Percentiles rank a stretch among this genome's conserved stretches.
phyloP scores from a whole-genome alignment of 2,888 invertebrate genomes.

The Peribatodes rhomboidaria region DNA sequence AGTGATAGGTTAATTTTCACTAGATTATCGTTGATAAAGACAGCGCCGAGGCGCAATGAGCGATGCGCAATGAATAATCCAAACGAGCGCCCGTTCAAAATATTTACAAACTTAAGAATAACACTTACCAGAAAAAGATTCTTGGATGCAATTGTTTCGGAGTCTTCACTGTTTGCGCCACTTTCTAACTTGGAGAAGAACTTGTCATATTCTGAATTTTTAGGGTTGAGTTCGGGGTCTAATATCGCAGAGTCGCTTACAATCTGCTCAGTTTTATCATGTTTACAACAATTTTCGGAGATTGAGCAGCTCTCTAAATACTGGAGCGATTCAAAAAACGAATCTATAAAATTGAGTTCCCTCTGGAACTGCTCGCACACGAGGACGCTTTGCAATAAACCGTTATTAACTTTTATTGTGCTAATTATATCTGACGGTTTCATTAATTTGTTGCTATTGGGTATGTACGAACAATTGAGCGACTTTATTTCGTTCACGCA shows the following conservation, averaged over 20 bases:
- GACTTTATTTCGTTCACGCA: slow-evolving; percentile 62
- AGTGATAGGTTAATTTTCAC: slow-evolving; percentile 37
- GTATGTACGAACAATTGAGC: slow-evolving; percentile 64
- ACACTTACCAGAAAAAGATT: slow-evolving; percentile 84
- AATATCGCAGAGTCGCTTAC: slow-evolving; percentile 54
- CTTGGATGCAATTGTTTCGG: slow-evolving; percentile 82
- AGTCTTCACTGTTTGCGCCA: slow-evolving; percentile 67
- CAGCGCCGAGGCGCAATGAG: slow-evolving; percentile 27
- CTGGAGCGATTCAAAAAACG: slow-evolving; percentile 80
- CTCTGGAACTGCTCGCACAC: slow-evolving; percentile 79
- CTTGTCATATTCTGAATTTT: slow-evolving; percentile 67
- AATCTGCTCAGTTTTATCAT: slow-evolving; percentile 64
- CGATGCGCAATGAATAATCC: slow-evolving; percentile 48
- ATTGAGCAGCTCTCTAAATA: slow-evolving; percentile 76
- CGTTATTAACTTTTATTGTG: slow-evolving; percentile 72
- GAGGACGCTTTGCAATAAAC: slow-evolving; percentile 69
- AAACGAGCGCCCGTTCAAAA: slow-evolving; percentile 50
- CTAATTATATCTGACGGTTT: slow-evolving; percentile 82
- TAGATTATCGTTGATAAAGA: slow-evolving; percentile 36
- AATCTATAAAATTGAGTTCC: slow-evolving; percentile 82
- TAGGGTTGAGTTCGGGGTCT: slow-evolving; percentile 61
- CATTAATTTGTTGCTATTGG: slow-evolving; percentile 70
- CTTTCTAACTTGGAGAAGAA: slow-evolving; percentile 74
- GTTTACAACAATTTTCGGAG: slow-evolving; percentile 64
- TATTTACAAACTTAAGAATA: slow-evolving; percentile 76